phyloP scores from a whole-genome alignment of 2,888 invertebrate species.

The Crematogaster levior region DNA sequence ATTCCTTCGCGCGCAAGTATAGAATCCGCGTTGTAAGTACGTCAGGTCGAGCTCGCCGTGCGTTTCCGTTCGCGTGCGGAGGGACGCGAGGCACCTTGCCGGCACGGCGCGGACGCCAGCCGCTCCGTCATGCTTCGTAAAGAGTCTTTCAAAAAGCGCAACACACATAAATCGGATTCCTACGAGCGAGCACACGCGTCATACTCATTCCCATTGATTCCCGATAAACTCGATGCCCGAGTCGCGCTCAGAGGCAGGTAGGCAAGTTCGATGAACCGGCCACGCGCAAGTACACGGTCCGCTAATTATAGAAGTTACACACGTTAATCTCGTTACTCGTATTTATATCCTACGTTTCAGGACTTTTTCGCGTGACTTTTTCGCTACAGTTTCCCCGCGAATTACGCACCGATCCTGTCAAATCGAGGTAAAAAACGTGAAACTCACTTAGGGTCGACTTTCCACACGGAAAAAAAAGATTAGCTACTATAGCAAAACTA shows the following conservation, averaged over 20 bases:
- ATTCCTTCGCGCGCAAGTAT: background rate
- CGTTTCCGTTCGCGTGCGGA: slow-evolving; percentile 24
- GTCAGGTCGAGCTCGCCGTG: background rate
- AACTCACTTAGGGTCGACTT: too few species aligned
- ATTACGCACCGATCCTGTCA: too few species aligned
- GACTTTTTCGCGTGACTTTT: too few species aligned
- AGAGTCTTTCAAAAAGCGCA: slow-evolving; percentile 22
- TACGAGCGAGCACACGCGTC: background rate
- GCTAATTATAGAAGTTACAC: slow-evolving; percentile 18
- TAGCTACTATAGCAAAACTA: too few species aligned
- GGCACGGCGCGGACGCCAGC: background rate
- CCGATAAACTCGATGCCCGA: slow-evolving; percentile 11
- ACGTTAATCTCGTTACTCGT: background rate
- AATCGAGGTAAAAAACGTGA: too few species aligned
- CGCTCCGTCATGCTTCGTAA: background rate
- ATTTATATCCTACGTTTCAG: background rate
- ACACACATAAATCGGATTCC: slow-evolving; percentile 17
- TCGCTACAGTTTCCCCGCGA: too few species aligned
- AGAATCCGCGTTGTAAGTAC: background rate
- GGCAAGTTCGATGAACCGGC: slow-evolving; percentile 23
- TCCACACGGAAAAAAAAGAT: too few species aligned
- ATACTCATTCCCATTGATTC: slow-evolving; percentile 17
- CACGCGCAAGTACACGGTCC: background rate
- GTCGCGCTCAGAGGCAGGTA: background rate
- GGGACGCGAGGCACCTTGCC: too few species aligned